phyloP scores from a whole-genome alignment of 2,888 invertebrate species.

The Schizotus pectinicornis region DNA sequence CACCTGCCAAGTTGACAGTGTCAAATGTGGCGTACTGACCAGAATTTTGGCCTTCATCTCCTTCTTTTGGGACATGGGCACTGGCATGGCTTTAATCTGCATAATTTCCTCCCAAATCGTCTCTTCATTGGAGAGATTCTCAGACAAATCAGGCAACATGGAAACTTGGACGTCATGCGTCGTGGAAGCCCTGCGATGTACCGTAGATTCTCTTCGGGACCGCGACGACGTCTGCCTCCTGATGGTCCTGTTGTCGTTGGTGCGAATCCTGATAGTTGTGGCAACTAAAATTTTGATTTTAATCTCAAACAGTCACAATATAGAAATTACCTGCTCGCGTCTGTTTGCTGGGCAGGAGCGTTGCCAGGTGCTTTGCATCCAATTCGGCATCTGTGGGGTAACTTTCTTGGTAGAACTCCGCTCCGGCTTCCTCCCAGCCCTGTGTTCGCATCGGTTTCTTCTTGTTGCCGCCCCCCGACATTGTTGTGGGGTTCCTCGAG shows the following conservation, averaged over 20 bases:
- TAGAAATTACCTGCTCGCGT: conserved; percentile 67
- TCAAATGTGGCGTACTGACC: conserved; percentile 58
- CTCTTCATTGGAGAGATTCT: conserved; percentile 81
- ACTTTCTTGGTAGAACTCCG: conserved; percentile 84
- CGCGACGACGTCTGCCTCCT: conserved; percentile 65
- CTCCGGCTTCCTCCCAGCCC: conserved; percentile 86
- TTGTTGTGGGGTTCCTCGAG: conserved; percentile 36
- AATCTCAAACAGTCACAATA: not conserved
- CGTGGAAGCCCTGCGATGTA: conserved; percentile 61
- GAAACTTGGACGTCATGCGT: conserved; percentile 74
- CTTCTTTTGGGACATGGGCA: conserved; percentile 81
- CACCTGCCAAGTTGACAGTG: no score
- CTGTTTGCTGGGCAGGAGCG: conserved; percentile 80
- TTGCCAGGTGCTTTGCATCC: conserved; percentile 75
- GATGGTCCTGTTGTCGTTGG: conserved; percentile 67
- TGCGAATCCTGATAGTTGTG: conserved; percentile 70
- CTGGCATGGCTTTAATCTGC: conserved; percentile 84
- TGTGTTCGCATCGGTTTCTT: conserved; percentile 63
- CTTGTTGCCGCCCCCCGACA: conserved; percentile 68
- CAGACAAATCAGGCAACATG: conserved; percentile 84
- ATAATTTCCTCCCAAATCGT: conserved; percentile 86
- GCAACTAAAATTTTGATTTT: conserved; percentile 58
- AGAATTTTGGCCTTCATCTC: conserved; percentile 80
- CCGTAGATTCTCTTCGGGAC: conserved; percentile 62
- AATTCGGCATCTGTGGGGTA: conserved; percentile 73